A percentile compares a stretch with the other conserved stretches of the same genome.
These are phyloP conservation scores for Rissa tridactyla DNA, from an alignment of 2,113 vertebrate genomes.

Conservation along the genomic window DNA sequence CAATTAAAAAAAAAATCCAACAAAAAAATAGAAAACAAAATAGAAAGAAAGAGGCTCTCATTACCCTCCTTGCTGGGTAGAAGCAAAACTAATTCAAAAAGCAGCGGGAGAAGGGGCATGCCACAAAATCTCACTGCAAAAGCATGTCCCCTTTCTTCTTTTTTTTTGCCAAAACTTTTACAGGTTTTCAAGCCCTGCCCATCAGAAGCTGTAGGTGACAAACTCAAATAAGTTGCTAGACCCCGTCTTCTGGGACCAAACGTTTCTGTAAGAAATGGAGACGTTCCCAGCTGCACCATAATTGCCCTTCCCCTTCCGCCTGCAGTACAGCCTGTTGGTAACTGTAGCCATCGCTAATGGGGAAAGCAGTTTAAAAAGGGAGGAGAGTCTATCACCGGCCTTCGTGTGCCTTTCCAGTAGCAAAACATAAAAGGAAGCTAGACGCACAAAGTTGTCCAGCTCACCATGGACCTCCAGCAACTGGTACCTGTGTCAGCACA, in stretches of 20 bases:
- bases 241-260: neutral
- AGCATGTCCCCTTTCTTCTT: neutral
- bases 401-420: neutral
- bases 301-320: neutral
- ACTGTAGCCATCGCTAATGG: neutral
- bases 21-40: neutral
- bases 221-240: neutral
- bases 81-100: slow-evolving; percentile 24
- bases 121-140: neutral
- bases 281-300: fast-evolving
- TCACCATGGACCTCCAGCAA: neutral
- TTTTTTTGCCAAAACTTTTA: neutral
- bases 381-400: neutral
- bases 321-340: neutral
- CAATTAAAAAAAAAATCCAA: neutral
- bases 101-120: neutral
- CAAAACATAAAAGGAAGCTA: neutral
- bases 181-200: neutral
- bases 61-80: neutral
- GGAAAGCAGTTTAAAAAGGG: neutral
- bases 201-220: neutral
- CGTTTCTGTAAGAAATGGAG: neutral
- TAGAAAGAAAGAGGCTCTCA: neutral
- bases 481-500: neutral
- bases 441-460: neutral